Base-by-base conservation (phyloP, 2,888 invertebrate species). In the Monopis laevigella region DNA sequence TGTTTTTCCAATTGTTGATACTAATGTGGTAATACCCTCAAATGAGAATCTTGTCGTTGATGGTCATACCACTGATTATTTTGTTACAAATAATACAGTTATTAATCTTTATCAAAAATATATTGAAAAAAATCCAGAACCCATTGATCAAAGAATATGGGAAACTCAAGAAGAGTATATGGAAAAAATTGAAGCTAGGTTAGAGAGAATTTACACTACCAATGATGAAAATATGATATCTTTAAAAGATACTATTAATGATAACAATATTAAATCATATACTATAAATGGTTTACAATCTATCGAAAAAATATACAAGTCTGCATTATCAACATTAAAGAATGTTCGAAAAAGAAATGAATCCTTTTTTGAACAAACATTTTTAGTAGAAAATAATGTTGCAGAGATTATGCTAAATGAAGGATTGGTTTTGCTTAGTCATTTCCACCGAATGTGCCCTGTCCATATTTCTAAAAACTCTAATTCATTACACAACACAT, bases 381-480 rank as follows among this genome's bases (percentile, higher is more conserved):
- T 78, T 52, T 64, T 82, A 19, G 56, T 87, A 2, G 67, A 71
- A 40, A 47, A 63, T 10, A 82, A 84, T 47, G 64, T 80, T 11
- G 86, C 87, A 3, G 84, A 88, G 51, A 64, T 66, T 40, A 61
- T 88, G 30, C 52, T 88, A 26, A 55, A 65, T 2, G 66, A 66
- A 45, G 88, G 88, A 3, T 85, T 84, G 57, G 86, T 68, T 55
- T 83, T 87, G 46, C 56, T 84, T 13, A 88, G 88, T 55, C 82
- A 82, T 49, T 88, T 87, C 58, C 82, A 84, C 14, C 75, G 82
- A 41, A 77, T 83, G 52, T 88, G 88, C 56, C 89, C 89, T 0
- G 87, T 89, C 1, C 82, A 84, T 51, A 65, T 85, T 38, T 73
- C 58, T 52, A 73, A 83, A 50, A 68, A 82, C 45, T 62, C 72